phyloP scores from a whole-genome alignment of 2,888 invertebrate species.

The Acheta domesticus region DNA sequence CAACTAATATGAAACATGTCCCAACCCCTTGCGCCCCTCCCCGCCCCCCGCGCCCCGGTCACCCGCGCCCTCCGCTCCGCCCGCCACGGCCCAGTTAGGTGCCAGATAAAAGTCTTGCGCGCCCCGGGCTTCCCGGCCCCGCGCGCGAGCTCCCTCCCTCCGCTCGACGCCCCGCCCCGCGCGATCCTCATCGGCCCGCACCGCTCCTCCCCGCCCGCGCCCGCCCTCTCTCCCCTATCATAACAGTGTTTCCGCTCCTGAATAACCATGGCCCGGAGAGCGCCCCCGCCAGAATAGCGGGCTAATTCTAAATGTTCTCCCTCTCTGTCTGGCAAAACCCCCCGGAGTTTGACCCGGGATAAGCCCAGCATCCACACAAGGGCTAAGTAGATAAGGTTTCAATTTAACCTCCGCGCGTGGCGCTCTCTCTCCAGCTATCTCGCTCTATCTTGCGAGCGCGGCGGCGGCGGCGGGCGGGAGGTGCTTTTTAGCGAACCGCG shows the following conservation, averaged over 20 bases:
- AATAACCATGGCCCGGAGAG: not conserved
- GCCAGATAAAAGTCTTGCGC: constrained; percentile 18
- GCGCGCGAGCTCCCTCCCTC: not conserved
- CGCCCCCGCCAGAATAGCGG: constrained; percentile 19
- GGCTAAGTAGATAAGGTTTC: constrained; percentile 38
- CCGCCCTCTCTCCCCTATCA: constrained; percentile 18
- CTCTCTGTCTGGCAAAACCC: constrained; percentile 29
- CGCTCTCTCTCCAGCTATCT: constrained; percentile 22
- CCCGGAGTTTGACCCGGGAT: constrained; percentile 27
- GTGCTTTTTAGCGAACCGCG: constrained; percentile 18
- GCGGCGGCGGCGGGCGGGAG: not conserved
- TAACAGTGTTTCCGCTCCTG: constrained; percentile 18
- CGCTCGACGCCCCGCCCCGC: not conserved
- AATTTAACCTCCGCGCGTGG: constrained; percentile 37
- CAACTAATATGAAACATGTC: constrained; percentile 18
- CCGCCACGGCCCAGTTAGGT: not conserved
- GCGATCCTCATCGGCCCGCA: not conserved
- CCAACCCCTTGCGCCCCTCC: not conserved
- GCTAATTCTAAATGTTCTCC: constrained; percentile 30
- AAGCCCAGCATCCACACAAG: constrained; percentile 27
- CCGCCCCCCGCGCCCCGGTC: not conserved
- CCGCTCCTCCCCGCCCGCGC: not conserved
- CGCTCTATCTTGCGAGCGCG: not conserved
- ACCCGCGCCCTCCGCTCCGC: not conserved
- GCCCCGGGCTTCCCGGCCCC: not conserved